Evolutionary conservation across 2,797 vertebrate genomes (phyloP).

Genomic region (Rhincodon typus): DNA sequence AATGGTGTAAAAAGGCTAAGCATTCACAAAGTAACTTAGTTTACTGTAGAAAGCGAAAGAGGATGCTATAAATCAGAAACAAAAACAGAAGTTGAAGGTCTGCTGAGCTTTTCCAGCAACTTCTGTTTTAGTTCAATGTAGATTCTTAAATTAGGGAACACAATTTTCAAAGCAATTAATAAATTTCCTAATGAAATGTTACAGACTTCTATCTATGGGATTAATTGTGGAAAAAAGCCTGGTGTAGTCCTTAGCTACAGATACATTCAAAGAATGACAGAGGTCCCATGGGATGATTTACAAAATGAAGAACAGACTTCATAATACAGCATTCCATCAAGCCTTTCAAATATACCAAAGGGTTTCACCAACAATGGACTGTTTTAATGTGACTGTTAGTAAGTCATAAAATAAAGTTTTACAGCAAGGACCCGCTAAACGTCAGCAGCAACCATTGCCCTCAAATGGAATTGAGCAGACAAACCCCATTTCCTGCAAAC

Average conservation of each 20-base stretch:
- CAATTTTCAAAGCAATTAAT: neutral
- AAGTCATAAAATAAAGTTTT: neutral
- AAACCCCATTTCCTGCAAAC: neutral
- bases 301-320: neutral
- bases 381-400: neutral
- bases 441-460: neutral
- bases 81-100: too few species aligned
- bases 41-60: neutral
- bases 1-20: neutral
- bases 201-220: neutral
- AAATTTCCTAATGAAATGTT: neutral
- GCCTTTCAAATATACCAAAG: neutral
- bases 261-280: neutral
- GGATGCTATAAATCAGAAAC: too few species aligned
- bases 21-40: neutral
- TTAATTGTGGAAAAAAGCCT: neutral
- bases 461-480: neutral
- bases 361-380: neutral
- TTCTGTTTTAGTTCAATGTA: neutral
- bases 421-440: neutral
- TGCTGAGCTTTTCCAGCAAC: too few species aligned
- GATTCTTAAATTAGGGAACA: neutral
- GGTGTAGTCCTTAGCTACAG: neutral
- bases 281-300: neutral
- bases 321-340: neutral